These are phyloP conservation scores for Ariopsis seemanni DNA, from an alignment of 2,113 vertebrate species.

Conservation along the genomic window DNA sequence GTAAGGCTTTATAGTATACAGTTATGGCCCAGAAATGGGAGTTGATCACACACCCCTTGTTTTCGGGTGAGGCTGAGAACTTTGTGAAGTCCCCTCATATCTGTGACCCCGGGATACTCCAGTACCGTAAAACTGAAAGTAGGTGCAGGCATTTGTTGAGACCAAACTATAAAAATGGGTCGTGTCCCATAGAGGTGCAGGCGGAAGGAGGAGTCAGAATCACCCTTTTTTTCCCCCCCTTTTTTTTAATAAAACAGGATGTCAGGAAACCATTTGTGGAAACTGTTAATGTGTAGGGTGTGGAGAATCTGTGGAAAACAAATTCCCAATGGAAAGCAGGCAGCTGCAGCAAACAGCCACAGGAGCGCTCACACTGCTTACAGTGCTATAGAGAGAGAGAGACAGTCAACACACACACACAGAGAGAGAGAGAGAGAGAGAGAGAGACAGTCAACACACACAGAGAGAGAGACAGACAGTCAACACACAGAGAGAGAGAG, in stretches of 20 bases:
- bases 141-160: background rate
- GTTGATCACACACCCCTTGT: no score
- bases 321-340: background rate
- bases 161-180: background rate
- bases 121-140: no score
- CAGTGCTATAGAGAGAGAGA: background rate
- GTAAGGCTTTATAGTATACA: no score
- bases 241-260: background rate
- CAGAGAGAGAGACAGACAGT: background rate
- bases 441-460: no score
- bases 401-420: no score
- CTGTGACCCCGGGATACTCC: background rate
- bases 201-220: background rate
- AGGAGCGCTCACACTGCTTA: background rate
- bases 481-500: background rate
- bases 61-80: no score
- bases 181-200: background rate
- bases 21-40: no score
- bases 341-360: background rate
- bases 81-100: background rate
- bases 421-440: background rate
- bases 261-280: constrained; percentile 40
- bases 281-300: constrained; percentile 30
- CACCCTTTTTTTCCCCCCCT: background rate
- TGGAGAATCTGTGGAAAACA: constrained; percentile 9